These are phyloP conservation scores for Drosophila kikkawai DNA, from an alignment of 1,140 invertebrate genomes.

Conservation along the genomic window DNA sequence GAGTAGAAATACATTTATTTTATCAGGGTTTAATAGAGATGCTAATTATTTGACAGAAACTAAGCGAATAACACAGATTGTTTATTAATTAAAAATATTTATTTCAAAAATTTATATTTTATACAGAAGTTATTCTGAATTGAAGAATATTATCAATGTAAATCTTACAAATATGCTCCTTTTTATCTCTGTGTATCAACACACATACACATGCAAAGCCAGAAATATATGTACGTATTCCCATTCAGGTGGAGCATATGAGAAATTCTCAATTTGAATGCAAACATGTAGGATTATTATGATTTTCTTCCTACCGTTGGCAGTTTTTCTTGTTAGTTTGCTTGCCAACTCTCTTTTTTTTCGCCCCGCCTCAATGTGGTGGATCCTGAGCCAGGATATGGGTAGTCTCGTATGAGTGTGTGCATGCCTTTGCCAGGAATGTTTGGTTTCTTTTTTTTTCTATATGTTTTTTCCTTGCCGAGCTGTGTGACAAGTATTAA, in stretches of 20 bases:
- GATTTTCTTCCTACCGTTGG: constrained; percentile 74
- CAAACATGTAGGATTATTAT: constrained; percentile 83
- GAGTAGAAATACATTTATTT: not conserved
- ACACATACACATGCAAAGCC: not conserved
- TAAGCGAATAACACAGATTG: not conserved
- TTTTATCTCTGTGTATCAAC: constrained; percentile 6
- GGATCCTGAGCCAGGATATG: constrained; percentile 32
- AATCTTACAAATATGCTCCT: not conserved
- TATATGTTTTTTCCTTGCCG: constrained; percentile 11
- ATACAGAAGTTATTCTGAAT: not conserved
- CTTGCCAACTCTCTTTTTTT: constrained; percentile 12
- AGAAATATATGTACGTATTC: constrained; percentile 12
- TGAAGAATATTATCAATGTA: not conserved
- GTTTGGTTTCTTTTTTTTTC: constrained; percentile 24
- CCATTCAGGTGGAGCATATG: constrained; percentile 50
- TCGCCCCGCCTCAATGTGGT: constrained; percentile 22
- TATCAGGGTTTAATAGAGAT: no score
- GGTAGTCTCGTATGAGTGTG: constrained; percentile 19
- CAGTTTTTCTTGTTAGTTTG: constrained; percentile 62
- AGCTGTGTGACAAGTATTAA: constrained; percentile 80
- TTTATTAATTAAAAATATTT: no score
- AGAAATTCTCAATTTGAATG: constrained; percentile 83
- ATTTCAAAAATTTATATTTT: not conserved
- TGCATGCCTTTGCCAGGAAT: constrained; percentile 49
- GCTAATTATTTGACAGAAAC: not conserved